phyloP scores from a whole-genome alignment of 2,888 invertebrate species.

The Hecatera dysodea region DNA sequence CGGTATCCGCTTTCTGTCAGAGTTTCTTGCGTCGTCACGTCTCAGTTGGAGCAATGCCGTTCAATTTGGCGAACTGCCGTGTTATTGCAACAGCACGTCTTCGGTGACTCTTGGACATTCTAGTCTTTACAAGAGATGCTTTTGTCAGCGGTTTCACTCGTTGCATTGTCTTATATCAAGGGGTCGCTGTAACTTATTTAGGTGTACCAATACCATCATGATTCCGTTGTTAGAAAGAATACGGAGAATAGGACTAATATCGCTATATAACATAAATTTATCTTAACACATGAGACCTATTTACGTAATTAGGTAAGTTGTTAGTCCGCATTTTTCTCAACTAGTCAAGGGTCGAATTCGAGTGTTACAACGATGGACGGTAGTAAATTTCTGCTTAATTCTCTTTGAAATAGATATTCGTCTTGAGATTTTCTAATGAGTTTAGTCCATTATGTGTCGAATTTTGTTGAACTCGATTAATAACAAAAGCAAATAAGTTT shows the following conservation, averaged over 20 bases:
- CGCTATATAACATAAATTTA: no score
- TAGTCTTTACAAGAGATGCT: background rate
- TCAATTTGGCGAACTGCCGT: conserved; percentile 34
- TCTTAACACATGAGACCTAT: background rate
- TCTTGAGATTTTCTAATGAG: conserved; percentile 18
- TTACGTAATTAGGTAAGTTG: conserved; percentile 20
- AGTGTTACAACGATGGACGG: background rate
- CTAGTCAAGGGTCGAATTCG: conserved; percentile 34
- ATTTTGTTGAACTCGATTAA: background rate
- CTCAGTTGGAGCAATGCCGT: conserved; percentile 31
- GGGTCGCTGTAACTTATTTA: background rate
- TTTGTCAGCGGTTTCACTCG: no score
- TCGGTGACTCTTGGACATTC: conserved; percentile 8
- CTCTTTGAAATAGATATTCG: background rate
- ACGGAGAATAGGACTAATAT: no score
- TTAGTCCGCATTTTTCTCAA: conserved; percentile 3
- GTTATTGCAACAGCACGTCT: conserved; percentile 32
- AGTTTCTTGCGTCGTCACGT: conserved; percentile 8
- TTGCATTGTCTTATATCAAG: background rate
- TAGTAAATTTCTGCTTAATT: conserved; percentile 11
- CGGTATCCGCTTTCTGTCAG: conserved; percentile 20
- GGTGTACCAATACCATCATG: no score
- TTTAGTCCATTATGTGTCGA: conserved; percentile 3
- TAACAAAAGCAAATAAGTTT: no score
- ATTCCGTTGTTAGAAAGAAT: no score